Evolutionary conservation across 1,140 invertebrate species (phyloP).

Genomic region (Drosophila santomea): DNA sequence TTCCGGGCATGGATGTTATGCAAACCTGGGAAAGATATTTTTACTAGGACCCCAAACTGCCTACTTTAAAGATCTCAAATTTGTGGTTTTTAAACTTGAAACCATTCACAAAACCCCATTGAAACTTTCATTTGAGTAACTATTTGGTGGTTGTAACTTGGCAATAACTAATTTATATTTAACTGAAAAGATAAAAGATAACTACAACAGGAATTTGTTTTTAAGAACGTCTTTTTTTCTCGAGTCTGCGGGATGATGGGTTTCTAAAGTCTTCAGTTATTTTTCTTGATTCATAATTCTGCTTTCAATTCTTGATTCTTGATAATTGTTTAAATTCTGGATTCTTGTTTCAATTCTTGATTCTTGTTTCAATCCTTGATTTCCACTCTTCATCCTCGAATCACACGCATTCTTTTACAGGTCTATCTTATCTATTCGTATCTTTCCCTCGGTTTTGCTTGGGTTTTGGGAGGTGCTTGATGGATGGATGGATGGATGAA

Average conservation of each 20-base stretch:
- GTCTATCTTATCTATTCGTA: neutral
- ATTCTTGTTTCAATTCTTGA: neutral
- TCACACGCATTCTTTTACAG: neutral
- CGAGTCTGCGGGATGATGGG: neutral
- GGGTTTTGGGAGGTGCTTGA: slow-evolving; percentile 3
- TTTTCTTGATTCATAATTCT: too few relatives aligned
- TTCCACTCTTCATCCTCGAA: neutral
- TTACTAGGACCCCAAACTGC: neutral
- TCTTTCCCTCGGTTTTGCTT: slow-evolving; percentile 28
- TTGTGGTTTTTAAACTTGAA: too few relatives aligned
- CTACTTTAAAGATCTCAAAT: too few relatives aligned
- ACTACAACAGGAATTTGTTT: slow-evolving; percentile 1
- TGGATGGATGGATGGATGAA: neutral
- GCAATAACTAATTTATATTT: neutral
- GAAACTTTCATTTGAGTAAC: too few relatives aligned
- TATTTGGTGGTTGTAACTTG: neutral
- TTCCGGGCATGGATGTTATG: neutral
- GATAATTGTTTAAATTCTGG: too few relatives aligned
- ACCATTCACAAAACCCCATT: too few relatives aligned
- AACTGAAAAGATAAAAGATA: neutral
- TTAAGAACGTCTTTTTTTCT: neutral
- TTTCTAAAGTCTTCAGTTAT: too few relatives aligned
- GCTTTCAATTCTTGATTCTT: neutral
- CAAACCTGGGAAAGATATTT: slow-evolving; percentile 2
- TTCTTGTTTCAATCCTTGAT: neutral